Evolutionary conservation across 2,797 vertebrate genomes (phyloP).

Genomic region (Enteromius viviparus): DNA sequence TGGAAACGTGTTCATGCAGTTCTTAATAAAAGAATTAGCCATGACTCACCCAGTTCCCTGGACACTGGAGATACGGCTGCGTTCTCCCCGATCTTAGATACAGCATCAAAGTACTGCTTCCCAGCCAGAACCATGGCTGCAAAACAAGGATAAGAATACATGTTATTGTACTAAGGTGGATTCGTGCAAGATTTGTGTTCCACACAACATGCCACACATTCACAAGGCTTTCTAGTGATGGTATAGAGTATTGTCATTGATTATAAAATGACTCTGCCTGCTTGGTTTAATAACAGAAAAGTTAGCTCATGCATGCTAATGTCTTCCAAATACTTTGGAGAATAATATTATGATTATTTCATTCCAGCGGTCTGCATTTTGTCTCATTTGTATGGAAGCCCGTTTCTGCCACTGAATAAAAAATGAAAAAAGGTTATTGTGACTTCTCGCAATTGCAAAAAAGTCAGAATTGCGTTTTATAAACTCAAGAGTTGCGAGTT

Average conservation of each 20-base stretch:
- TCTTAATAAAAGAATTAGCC: constrained; percentile 2
- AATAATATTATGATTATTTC: background rate
- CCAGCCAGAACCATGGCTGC: constrained; percentile 93
- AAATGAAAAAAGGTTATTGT: too few relatives aligned
- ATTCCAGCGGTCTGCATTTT: background rate
- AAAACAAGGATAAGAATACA: constrained; percentile 58
- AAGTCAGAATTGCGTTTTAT: too few relatives aligned
- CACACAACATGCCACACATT: background rate
- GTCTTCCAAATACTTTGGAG: background rate
- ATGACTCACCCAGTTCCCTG: constrained; percentile 91
- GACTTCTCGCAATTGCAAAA: too few relatives aligned
- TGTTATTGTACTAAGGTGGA: background rate
- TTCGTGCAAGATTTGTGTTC: background rate
- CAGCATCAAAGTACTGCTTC: constrained; percentile 93
- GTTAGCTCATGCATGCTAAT: background rate
- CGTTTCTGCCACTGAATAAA: too few relatives aligned
- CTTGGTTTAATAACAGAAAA: background rate
- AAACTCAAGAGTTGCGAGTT: too few relatives aligned
- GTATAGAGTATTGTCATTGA: background rate
- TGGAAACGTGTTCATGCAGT: background rate
- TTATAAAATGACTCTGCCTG: background rate
- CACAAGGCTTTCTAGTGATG: background rate
- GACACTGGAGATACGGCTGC: constrained; percentile 92
- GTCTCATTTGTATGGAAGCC: background rate
- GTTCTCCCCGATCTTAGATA: constrained; percentile 94